phyloP scores from a whole-genome alignment of 2,888 invertebrate species.

The Bruchidius siliquastri region DNA sequence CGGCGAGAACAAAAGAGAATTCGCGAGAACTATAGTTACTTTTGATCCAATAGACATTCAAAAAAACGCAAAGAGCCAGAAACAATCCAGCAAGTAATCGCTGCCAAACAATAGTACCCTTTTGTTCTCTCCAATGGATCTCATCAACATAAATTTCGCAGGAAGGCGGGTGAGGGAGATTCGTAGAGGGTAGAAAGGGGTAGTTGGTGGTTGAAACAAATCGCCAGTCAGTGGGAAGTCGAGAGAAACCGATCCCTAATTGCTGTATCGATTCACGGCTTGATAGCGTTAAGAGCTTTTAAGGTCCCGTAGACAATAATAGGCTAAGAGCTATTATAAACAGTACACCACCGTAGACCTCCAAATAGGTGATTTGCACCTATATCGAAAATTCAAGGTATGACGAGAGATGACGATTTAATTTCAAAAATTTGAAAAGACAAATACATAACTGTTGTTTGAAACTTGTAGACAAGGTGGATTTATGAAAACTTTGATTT shows the following conservation, averaged over 20 bases:
- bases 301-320: background rate
- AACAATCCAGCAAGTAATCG: background rate
- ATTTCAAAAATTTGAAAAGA: too few relatives aligned
- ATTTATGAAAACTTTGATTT: too few relatives aligned
- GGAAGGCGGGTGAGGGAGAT: background rate
- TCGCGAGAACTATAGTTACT: too few relatives aligned
- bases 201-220: slow-evolving; percentile 9
- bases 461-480: too few relatives aligned
- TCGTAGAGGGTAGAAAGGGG: background rate
- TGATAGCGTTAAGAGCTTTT: slow-evolving; percentile 1
- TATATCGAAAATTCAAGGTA: too few relatives aligned
- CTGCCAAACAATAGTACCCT: background rate
- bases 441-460: too few relatives aligned
- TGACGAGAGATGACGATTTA: too few relatives aligned
- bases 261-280: slow-evolving; percentile 13
- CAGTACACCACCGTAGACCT: too few relatives aligned
- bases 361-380: too few relatives aligned
- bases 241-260: slow-evolving; percentile 16
- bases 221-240: slow-evolving; percentile 9
- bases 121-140: background rate
- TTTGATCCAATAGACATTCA: background rate
- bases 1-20: too few relatives aligned
- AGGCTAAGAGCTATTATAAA: background rate
- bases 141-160: background rate
- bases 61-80: background rate